A percentile compares a stretch with the other conserved stretches of the same genome.
Evolutionary conservation across 37 sponge, comb jelly and placozoan species (phyloP).

Genomic region (Halichondria panicea): DNA sequence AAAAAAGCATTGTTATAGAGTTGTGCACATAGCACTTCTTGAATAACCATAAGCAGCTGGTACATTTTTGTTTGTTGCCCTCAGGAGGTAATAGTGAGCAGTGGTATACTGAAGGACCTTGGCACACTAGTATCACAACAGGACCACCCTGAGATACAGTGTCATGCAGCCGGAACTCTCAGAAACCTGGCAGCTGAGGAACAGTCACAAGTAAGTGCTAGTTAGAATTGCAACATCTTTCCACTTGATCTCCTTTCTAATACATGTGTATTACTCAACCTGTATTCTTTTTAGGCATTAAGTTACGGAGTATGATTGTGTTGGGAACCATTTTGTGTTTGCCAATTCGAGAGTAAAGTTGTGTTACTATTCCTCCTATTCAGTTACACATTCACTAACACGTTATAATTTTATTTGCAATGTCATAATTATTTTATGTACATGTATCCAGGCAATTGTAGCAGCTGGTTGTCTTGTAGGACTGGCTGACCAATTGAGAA

Average conservation of each 20-base stretch:
- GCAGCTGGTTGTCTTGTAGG: constrained; percentile 58
- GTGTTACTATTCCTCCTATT: no score
- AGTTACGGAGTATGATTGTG: neutral
- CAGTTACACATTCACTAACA: neutral
- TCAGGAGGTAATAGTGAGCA: constrained; percentile 54
- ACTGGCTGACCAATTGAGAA: constrained; percentile 38
- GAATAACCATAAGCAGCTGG: no score
- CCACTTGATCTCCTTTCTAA: no score
- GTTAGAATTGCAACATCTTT: no score
- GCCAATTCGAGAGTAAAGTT: neutral
- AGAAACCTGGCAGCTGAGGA: constrained; percentile 81
- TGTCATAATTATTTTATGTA: neutral
- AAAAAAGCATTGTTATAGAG: no score
- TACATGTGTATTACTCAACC: neutral
- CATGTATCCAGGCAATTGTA: constrained; percentile 45
- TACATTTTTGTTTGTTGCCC: neutral
- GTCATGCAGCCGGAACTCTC: constrained; percentile 80
- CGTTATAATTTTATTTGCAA: neutral
- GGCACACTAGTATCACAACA: constrained; percentile 27
- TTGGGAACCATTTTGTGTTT: neutral
- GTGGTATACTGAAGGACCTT: constrained; percentile 56
- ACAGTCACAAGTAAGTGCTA: constrained; percentile 32
- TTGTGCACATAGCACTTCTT: no score
- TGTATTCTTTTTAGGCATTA: neutral
- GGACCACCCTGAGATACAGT: constrained; percentile 63